Base-by-base conservation (phyloP, 2,113 vertebrate genomes). In the Nerophis lumbriciformis region DNA sequence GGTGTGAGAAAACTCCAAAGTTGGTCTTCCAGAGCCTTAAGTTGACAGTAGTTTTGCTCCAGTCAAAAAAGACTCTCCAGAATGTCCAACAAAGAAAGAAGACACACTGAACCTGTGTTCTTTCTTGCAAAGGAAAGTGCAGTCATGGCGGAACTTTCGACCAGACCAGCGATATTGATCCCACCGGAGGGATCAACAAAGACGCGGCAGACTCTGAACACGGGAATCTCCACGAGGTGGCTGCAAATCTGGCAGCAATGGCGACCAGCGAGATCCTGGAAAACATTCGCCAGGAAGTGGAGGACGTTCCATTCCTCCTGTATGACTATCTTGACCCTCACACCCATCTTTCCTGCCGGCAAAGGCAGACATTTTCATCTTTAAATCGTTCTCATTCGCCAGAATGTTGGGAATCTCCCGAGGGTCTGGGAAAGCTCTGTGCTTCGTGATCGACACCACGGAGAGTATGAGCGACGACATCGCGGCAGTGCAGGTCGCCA, bases 171-270 rank as follows among this genome's bases (percentile, higher is more conserved):
- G 8, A 0, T 0, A 48, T 48, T 0, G 45, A 71, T 1, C 86
- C 85, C 1, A 63, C 1, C 48, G 88, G 89, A 14, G 85, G 89
- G 9, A 89, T 90, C 66, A 89, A 84, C 71, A 90, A 89, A 65
- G 89, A 90, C 64, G 1, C n/a, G 0, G 8, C 19, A 1, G 5
- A 0, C 0, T 56, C 87, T 10, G 66, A 11, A 2, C 85, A 88
- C 8, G 83, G 88, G 12, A 11, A 78, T 48, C 76, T 84, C 11
- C 87, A 89, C 69, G 14, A 5, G 0, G 2, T 10, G 1, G 89
- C 89, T 37, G 85, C 82, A 2, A 49, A 59, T 0, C 0, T 88
- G 63, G 89, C 89, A 0, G 66, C 68, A 1, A 61, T 67, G 58
- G 88, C 89, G 7, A 85, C 83, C 35, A 76, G 28, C 49, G 47